Base-by-base conservation (phyloP, 2,797 vertebrate species). In the Stomatorhinus walkeri region DNA sequence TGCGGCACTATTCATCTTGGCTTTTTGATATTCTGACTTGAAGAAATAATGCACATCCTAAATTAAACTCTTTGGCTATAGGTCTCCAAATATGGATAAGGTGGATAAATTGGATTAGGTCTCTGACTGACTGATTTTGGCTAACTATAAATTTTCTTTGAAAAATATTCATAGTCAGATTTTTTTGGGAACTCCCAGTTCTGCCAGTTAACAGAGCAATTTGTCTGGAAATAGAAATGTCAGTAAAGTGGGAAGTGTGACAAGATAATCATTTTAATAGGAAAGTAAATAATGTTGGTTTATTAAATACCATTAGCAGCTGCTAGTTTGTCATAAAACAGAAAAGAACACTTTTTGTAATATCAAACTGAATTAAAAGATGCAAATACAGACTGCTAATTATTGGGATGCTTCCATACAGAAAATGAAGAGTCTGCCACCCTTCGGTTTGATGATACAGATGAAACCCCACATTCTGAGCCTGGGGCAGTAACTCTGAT, bases 91-190 rank as follows among this genome's bases (percentile, higher is more conserved):
- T 81, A 81, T 81, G 76, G 76, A 46, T 43, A 81, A 81, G 76
- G 76, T 81, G 40, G 16, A 46, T 81, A 81, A 81, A 81, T 81
- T 81, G 76, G 76, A 81, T 81, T 81, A 81, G 16, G 19, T 81
- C 76, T 81, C 76, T 81, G 40, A 81, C 76, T 81, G 40, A 81
- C 16, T 81, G 76, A 81, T 46, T 81, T 81, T 81, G 76, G 76
- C 76, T 81, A 81, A 81, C 76, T 81, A 40, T 46, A 43, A 81
- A 81, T 81, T 81, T 46, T 16, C 76, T 46, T 81, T 81, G 76
- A 81, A 81, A 81, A 46, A 81, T 81, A 46, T 81, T 81, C 76
- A 81, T 22, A 81, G 76, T 81, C 40, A 46, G 76, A 46, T 81
- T 81, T 81, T 28, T 81, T 81, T 40, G 40, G 40, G 40, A 81